phyloP scores from a whole-genome alignment of 2,888 invertebrate species.

The Habrosyne pyritoides region DNA sequence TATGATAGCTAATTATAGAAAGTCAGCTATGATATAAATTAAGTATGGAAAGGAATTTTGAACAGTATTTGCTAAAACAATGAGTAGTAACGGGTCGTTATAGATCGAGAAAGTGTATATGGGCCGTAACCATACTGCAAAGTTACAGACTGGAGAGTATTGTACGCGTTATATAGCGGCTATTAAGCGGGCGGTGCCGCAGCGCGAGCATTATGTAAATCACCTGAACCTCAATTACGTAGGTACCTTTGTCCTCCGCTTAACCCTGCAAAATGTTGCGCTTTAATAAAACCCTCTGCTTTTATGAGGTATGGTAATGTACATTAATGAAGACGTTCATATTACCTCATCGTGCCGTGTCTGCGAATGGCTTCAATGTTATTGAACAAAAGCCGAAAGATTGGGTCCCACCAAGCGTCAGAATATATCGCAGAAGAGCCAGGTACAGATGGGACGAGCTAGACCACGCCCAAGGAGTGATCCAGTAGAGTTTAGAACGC shows the following conservation, averaged over 20 bases:
- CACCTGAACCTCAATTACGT: conserved; percentile 12
- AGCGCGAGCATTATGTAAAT: conserved; percentile 36
- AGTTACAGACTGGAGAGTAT: background rate
- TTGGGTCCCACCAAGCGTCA: no score
- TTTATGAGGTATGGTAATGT: background rate
- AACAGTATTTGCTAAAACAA: background rate
- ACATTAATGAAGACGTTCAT: background rate
- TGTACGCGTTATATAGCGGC: background rate
- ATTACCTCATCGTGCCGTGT: background rate
- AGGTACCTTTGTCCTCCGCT: conserved; percentile 9
- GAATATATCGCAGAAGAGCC: no score
- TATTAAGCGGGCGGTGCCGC: conserved; percentile 6
- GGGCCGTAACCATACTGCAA: background rate
- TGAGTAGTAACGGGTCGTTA: background rate
- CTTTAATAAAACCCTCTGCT: background rate
- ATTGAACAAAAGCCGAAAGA: background rate
- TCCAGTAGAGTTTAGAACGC: no score
- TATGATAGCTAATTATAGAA: no score
- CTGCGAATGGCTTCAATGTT: background rate
- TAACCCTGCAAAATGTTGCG: background rate
- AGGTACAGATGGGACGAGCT: no score
- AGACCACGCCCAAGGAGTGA: no score
- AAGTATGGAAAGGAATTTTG: no score
- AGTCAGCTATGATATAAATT: no score
- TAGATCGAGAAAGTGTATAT: background rate